Evolutionary conservation across 2,797 vertebrate species (phyloP), one percentile per base, ranked within the genome.

Genomic region (Dicrostonyx torquatus): DNA sequence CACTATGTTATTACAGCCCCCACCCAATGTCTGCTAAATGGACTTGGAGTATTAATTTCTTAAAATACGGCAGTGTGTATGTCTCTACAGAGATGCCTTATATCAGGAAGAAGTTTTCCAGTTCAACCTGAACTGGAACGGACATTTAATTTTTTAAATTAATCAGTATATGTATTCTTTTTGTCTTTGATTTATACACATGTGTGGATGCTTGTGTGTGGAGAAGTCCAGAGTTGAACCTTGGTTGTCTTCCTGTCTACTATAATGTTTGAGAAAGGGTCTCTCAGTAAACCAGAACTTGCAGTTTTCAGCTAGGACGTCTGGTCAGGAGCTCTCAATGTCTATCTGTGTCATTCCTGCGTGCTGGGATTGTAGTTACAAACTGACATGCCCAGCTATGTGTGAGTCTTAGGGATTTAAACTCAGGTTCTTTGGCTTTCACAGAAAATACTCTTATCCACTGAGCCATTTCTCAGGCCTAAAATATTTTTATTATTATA

Each of bases 1-100:
- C 68, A 62, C 40, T 15, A 0, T 17, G 2, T 53, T 8, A 11
- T 60, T 55, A 64, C 11, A 43, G 68, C 37, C 18, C 26, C 6
- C 70, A 1, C 9, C 13, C 43, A 84, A 64, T 24, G 37, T 58
- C 58, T 62, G 24, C 29, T 70, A 84, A 89, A 50, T 1, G 80
- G n/a, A 68, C 58, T 85, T 13, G 88, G n/a, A n/a, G n/a, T n/a
- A n/a, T n/a, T n/a, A n/a, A n/a, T 86, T 53, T 90, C 40, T 60
- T 68, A 55, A 97, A 97, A 94, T 40, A 73, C 13, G 80, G 40
- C 34, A 94, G 31, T 31, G 86, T 93, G 55, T 24, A 22, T 53
- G 97, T 96, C 93, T 76, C 64, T 34, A 64, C 0, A 29, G n/a
- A 93, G 70, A 66, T 58, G 72, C 2, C 66, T 40, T 45, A 48